Conservation (phyloP, 2,888 invertebrate species). For the Lochmaea capreae region DNA sequence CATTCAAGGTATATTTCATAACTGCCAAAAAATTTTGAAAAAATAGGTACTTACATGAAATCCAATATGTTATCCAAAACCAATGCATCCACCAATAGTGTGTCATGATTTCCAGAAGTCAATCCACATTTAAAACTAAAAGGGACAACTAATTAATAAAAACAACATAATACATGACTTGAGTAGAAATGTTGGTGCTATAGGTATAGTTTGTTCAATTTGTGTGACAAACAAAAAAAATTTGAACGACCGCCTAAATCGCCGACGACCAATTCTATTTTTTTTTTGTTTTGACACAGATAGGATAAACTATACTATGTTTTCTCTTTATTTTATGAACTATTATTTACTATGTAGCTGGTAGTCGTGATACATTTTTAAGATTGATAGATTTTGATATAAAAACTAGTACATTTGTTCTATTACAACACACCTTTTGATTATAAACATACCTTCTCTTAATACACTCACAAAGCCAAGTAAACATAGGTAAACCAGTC, state of each 20-base stretch:
- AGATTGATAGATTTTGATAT: background rate
- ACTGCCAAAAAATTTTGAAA: constrained; percentile 1
- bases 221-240: too few relatives aligned
- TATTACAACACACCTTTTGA: background rate
- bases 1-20: background rate
- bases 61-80: constrained; percentile 80
- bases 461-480: constrained; percentile 20
- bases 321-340: constrained; percentile 28
- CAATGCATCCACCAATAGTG: constrained; percentile 90
- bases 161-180: constrained; percentile 27
- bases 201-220: background rate
- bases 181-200: constrained; percentile 25
- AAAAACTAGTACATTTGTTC: constrained; percentile 19
- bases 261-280: too few relatives aligned
- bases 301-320: constrained; percentile 10
- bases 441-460: constrained; percentile 36
- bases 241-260: too few relatives aligned
- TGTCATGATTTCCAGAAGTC: constrained; percentile 84
- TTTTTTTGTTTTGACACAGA: too few relatives aligned
- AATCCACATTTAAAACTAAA: constrained; percentile 60
- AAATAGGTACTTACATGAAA: constrained; percentile 57
- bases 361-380: background rate
- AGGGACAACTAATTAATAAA: constrained; percentile 37
- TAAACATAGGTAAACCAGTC: background rate
- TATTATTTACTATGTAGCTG: background rate